phyloP scores from a whole-genome alignment of 2,113 vertebrate species.

The Scomber colias region DNA sequence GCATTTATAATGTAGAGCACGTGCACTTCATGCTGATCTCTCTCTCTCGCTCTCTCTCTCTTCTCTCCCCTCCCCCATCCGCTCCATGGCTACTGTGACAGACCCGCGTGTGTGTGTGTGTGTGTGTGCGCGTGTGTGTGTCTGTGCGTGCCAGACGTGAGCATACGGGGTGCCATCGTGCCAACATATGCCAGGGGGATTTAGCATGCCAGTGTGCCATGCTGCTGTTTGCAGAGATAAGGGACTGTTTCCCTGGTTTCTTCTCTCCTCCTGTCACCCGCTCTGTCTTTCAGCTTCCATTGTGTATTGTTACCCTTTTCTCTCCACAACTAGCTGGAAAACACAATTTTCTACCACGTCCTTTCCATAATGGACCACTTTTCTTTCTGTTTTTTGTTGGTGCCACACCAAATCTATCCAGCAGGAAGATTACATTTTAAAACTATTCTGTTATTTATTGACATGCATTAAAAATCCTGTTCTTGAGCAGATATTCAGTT shows the following conservation, averaged over 20 bases:
- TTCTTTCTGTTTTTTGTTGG: conserved; percentile 10
- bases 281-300: conserved; percentile 68
- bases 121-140: conserved; percentile 43
- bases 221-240: conserved; percentile 83
- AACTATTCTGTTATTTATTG: conserved; percentile 30
- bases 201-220: conserved; percentile 79
- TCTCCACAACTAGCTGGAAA: conserved; percentile 56
- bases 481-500: conserved; percentile 22
- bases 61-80: conserved; percentile 46
- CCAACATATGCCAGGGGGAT: conserved; percentile 84
- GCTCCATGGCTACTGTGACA: conserved; percentile 75
- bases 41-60: conserved; percentile 37
- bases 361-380: conserved; percentile 54
- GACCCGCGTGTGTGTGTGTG: conserved; percentile 42
- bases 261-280: conserved; percentile 70
- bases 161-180: conserved; percentile 79
- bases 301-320: conserved; percentile 66
- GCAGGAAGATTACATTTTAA: background rate
- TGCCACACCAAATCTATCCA: conserved; percentile 6
- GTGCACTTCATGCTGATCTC: conserved; percentile 77
- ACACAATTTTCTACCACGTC: conserved; percentile 43
- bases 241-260: conserved; percentile 69
- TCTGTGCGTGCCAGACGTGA: conserved; percentile 69
- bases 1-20: conserved; percentile 84
- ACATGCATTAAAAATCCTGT: conserved; percentile 6